phyloP scores from a whole-genome alignment of 1,140 invertebrate genomes.

The Drosophila chauvacae region DNA sequence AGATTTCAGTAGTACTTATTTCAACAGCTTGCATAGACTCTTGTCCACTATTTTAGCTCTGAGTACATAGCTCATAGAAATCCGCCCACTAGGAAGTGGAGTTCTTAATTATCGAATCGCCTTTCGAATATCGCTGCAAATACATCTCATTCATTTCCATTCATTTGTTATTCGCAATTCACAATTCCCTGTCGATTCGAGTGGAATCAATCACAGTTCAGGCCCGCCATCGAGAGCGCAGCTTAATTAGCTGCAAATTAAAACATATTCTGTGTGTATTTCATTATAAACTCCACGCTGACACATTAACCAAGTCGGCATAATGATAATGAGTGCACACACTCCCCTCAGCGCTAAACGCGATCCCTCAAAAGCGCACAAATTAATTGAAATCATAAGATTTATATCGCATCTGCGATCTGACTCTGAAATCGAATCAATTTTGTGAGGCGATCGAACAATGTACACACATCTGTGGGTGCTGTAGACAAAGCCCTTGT shows the following conservation, averaged over 20 bases:
- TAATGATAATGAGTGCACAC: slow-evolving; percentile 59
- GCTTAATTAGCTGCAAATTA: slow-evolving; percentile 61
- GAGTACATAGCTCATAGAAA: background rate
- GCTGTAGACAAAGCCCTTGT: slow-evolving; percentile 52
- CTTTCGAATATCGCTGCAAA: slow-evolving; percentile 31
- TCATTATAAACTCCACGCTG: slow-evolving; percentile 57
- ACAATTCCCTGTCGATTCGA: slow-evolving; percentile 29
- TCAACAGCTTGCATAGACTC: too few relatives aligned
- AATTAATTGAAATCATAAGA: slow-evolving; percentile 80
- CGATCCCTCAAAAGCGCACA: slow-evolving; percentile 61
- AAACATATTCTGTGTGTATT: slow-evolving; percentile 59
- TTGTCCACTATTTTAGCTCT: background rate
- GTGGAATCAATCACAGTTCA: slow-evolving; percentile 21
- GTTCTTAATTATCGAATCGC: slow-evolving; percentile 36
- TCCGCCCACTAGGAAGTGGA: slow-evolving; percentile 38
- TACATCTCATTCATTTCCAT: slow-evolving; percentile 44
- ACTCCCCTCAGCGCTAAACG: slow-evolving; percentile 29
- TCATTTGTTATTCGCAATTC: slow-evolving; percentile 40
- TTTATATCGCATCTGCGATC: slow-evolving; percentile 73
- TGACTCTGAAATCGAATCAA: slow-evolving; percentile 69
- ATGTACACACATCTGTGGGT: slow-evolving; percentile 59
- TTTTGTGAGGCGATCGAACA: slow-evolving; percentile 50
- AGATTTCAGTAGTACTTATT: background rate
- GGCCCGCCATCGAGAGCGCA: background rate
- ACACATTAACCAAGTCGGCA: slow-evolving; percentile 66